Percentiles rank a stretch among this genome's conserved stretches.
Evolutionary conservation across 2,888 invertebrate species (phyloP).

Genomic region (Drosophila paucipuncta): DNA sequence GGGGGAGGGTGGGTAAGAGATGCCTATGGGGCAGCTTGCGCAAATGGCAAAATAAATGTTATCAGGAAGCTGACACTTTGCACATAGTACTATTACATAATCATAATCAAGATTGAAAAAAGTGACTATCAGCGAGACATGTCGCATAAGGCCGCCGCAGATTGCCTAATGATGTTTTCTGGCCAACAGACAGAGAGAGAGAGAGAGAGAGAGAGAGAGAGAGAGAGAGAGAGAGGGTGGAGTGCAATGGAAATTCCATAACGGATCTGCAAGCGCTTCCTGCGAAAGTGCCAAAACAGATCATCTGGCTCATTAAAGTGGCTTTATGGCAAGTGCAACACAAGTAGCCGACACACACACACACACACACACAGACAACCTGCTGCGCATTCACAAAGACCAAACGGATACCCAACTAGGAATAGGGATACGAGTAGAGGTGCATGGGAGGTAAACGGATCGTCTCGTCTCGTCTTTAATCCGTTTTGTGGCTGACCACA

Average conservation of each 20-base stretch:
- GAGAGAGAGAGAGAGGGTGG: neutral
- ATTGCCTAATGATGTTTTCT: conserved; percentile 48
- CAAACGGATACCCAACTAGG: conserved; percentile 28
- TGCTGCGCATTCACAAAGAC: conserved; percentile 61
- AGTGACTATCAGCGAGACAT: conserved; percentile 24
- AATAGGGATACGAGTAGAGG: conserved; percentile 1
- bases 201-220: neutral
- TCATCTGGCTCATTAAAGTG: conserved; percentile 74
- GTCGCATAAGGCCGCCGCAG: conserved; percentile 31
- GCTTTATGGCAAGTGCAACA: conserved; percentile 60
- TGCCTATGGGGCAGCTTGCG: neutral
- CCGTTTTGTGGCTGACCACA: conserved; percentile 60
- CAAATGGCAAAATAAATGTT: conserved; percentile 80
- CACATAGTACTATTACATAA: conserved; percentile 54
- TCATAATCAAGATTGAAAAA: conserved; percentile 51
- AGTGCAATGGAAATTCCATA: conserved; percentile 21
- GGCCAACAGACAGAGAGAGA: neutral
- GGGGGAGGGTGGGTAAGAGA: neutral
- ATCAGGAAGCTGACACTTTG: conserved; percentile 73
- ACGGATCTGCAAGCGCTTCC: conserved; percentile 59
- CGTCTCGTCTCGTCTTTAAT: conserved; percentile 39
- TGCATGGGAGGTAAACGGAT: neutral
- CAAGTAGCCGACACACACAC: conserved; percentile 13
- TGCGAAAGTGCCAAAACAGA: conserved; percentile 54
- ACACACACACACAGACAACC: conserved; percentile 30